These are phyloP conservation scores for Thelaira solivaga DNA, from an alignment of 2,888 invertebrate genomes.

Conservation along the genomic window DNA sequence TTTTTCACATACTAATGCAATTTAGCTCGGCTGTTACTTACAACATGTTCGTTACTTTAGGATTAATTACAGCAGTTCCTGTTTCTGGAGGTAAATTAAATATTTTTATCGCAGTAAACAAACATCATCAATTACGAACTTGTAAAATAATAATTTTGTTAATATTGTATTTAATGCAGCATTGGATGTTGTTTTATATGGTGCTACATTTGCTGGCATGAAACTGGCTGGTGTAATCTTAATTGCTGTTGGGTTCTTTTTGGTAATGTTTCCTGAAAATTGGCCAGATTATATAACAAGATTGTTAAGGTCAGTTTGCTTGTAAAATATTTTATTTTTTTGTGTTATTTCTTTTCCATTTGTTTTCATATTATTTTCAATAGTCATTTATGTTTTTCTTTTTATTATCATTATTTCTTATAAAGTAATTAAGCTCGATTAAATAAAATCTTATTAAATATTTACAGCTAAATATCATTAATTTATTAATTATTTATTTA, in stretches of 20 bases:
- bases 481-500: slow-evolving; percentile 20
- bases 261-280: slow-evolving; percentile 96
- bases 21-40: slow-evolving; percentile 96
- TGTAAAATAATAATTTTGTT: not conserved
- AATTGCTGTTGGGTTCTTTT: slow-evolving; percentile 92
- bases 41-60: slow-evolving; percentile 95
- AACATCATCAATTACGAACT: too few relatives aligned
- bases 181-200: slow-evolving; percentile 90
- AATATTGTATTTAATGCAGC: slow-evolving; percentile 79
- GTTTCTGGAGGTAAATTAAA: slow-evolving; percentile 89
- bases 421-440: slow-evolving; percentile 47
- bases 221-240: slow-evolving; percentile 95
- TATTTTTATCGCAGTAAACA: too few relatives aligned
- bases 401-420: not conserved
- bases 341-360: not conserved
- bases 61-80: slow-evolving; percentile 94
- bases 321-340: not conserved
- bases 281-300: slow-evolving; percentile 97
- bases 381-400: slow-evolving; percentile 8
- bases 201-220: slow-evolving; percentile 94
- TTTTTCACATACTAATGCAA: slow-evolving; percentile 94
- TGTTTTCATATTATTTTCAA: not conserved
- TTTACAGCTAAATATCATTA: slow-evolving; percentile 40
- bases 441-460: slow-evolving; percentile 18
- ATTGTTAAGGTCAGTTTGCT: slow-evolving; percentile 84